Conservation (phyloP, 2,888 invertebrate genomes). For the Lasius platythorax region DNA sequence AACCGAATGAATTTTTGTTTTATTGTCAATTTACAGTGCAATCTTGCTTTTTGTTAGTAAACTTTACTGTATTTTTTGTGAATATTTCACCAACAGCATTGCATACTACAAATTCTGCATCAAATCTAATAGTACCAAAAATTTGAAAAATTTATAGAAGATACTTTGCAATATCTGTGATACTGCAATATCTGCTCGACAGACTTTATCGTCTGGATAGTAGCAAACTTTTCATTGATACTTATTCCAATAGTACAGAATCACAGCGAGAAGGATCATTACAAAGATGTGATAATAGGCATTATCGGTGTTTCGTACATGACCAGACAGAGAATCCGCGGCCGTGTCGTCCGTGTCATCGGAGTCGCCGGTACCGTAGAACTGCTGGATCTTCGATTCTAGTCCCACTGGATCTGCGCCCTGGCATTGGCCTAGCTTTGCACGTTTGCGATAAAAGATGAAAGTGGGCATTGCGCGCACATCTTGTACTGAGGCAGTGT, state of each 20-base stretch:
- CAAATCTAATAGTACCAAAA: background rate
- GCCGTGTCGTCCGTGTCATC: slow-evolving; percentile 90
- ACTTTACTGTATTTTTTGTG: background rate
- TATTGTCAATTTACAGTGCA: background rate
- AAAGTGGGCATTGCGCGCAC: slow-evolving; percentile 99
- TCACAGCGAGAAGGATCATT: slow-evolving; percentile 79
- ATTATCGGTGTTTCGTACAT: slow-evolving; percentile 88
- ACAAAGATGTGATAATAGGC: slow-evolving; percentile 81
- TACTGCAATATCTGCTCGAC: background rate
- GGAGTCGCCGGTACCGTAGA: slow-evolving; percentile 90
- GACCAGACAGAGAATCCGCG: slow-evolving; percentile 91
- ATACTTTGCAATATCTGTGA: background rate
- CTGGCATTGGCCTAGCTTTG: slow-evolving; percentile 94
- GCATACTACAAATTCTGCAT: background rate
- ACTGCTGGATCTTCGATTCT: slow-evolving; percentile 96
- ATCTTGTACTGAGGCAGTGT: slow-evolving; percentile 94
- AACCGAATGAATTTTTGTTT: background rate
- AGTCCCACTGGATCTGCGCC: slow-evolving; percentile 94
- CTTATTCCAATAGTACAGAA: slow-evolving; percentile 82
- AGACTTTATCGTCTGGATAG: background rate
- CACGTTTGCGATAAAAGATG: slow-evolving; percentile 95
- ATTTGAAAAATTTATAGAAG: background rate
- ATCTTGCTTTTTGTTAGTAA: background rate
- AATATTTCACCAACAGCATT: background rate
- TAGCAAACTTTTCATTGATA: slow-evolving; percentile 67